Base-by-base conservation (phyloP, 2,888 invertebrate species). In the Epinotia ramella region DNA sequence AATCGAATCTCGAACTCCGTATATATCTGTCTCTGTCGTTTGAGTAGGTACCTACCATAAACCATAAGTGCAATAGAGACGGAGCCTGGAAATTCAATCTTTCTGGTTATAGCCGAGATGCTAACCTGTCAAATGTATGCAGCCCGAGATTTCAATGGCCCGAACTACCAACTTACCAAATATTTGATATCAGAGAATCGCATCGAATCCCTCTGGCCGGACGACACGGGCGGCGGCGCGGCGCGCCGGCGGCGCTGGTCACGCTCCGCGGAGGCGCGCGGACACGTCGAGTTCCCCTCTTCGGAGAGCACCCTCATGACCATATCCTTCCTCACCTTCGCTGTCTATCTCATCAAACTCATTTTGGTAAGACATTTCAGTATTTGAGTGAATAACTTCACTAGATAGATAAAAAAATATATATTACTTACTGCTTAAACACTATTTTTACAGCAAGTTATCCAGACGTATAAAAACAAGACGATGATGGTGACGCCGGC, bases 241-340 rank as follows among this genome's bases (percentile, higher is more conserved):
- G 65, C 71, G 71, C 86, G 75, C 79, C 83, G 78, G 87, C 79
- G 67, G 86, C 81, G 62, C 87, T 82, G 63, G 87, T 87, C 56
- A 56, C 77, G 69, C 72, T 88, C 66, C 18, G 76, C 67, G 1
- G 77, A 59, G 62, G 49, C 89, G 33, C 95, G 96, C 12, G 95
- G 96, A 1, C 95, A 95, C 80, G 94, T 97, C 81, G 96, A 97
- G 80, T 97, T 97, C 87, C 97, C 97, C 13, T 97, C 97, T 0
- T 95, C 97, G 5, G 97, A 97, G 90, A 96, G 97, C 64, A 96
- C 98, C 0, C 91, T 98, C 69, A 96, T 98, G 95, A 97, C 97
- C 56, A 97, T 98, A 80, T 97, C 97, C 28, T 97, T 98, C 87
- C 94, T 98, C 12, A 97, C 97, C 0, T 97, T 98, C 88, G 97